Base-by-base conservation (phyloP, 2,888 invertebrate species). In the Epinotia ramella region DNA sequence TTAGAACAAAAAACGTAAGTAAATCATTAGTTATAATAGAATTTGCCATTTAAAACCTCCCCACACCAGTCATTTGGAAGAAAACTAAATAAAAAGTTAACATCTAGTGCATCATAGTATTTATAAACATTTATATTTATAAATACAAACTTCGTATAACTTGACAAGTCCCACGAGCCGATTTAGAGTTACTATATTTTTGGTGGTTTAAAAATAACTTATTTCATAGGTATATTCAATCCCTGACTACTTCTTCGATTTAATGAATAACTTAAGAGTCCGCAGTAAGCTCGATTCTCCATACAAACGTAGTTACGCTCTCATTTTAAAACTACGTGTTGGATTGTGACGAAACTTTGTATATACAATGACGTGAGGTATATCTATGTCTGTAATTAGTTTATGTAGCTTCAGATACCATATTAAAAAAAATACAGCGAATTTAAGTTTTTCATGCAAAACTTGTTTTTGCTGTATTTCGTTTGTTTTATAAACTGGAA, bases 201-300 rank as follows among this genome's bases (percentile, higher is more conserved):
- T 69, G 63, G 69, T 69, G 63, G 20, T 33, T 57, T 64, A n/a
- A n/a, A n/a, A n/a, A n/a, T n/a, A 49, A 40, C 18, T 62, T 28
- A 9, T 53, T 64, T 28, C 7, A 13, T 12, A 40, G 16, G 49
- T 12, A 49, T 53, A 63, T 11, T 18, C 18, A 40, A 18, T 16
- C 28, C 3, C 4, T 44, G 4, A 44, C 18, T 3, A 7, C 28
- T 16, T 18, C n/a, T n/a, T 33, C 13, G 18, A 44, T 64, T 44
- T 18, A 63, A 40, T 6, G 1, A 28, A 28, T 28, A 28, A 28
- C 12, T n/a, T 5, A 46, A 7, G 49, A n/a, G n/a, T n/a, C n/a
- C n/a, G n/a, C n/a, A n/a, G n/a, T n/a, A n/a, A n/a, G n/a, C n/a
- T n/a, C n/a, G n/a, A n/a, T n/a, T n/a, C n/a, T n/a, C n/a, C n/a